Percentiles rank a stretch among this genome's conserved stretches.
Conservation (phyloP, 1,140 invertebrate genomes). For the Penaeus indicus region DNA sequence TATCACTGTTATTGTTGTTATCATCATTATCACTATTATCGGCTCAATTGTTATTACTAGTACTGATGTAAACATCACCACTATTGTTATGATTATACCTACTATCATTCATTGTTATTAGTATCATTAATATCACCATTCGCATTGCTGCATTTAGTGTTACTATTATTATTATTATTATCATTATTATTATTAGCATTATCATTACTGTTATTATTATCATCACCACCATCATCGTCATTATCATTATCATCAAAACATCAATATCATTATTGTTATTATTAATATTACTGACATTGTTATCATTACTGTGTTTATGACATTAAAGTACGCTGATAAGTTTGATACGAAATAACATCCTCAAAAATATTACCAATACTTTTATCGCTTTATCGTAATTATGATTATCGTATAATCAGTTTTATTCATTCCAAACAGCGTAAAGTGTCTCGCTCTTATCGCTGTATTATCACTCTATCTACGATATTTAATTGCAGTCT, state of each 20-base stretch:
- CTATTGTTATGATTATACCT: neutral
- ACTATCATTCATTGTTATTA: neutral
- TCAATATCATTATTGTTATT: too few species aligned
- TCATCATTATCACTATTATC: neutral
- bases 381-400: too few species aligned
- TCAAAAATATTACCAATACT: too few species aligned
- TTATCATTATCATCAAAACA: neutral
- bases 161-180: slow-evolving; percentile 23
- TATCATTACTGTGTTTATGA: too few species aligned
- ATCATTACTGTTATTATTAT: slow-evolving; percentile 23
- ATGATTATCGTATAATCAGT: too few species aligned
- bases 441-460: too few species aligned
- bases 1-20: slow-evolving; percentile 27
- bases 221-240: neutral
- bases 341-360: too few species aligned
- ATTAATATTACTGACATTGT: too few species aligned
- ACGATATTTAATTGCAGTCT: too few species aligned
- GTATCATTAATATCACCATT: neutral
- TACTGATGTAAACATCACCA: neutral
- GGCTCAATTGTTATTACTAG: neutral
- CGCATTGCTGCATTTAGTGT: neutral
- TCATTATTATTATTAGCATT: slow-evolving; percentile 18
- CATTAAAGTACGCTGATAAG: too few species aligned
- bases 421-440: too few species aligned
- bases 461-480: too few species aligned